Conservation (phyloP, 2,113 vertebrate genomes). For the Paedocypris sp. region DNA sequence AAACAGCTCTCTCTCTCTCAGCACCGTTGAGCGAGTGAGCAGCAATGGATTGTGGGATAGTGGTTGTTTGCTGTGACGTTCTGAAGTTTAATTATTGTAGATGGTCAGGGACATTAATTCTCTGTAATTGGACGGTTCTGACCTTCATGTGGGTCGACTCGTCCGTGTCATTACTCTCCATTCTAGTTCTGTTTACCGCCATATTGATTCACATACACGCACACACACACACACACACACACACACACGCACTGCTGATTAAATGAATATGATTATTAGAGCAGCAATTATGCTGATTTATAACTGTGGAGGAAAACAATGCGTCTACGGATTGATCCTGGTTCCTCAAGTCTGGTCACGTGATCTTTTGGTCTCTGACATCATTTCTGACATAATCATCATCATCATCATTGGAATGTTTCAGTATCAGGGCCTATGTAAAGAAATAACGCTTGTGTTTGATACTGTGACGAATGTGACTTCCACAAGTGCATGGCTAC, state of each 20-base stretch:
- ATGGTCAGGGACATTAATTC: constrained; percentile 28
- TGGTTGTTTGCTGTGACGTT: background rate
- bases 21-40: too few species aligned
- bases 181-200: constrained; percentile 16
- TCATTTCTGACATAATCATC: too few species aligned
- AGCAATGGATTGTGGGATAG: too few species aligned
- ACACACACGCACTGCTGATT: background rate
- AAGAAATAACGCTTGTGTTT: too few species aligned
- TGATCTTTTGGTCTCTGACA: too few species aligned
- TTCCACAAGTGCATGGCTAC: too few species aligned
- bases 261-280: constrained; percentile 8
- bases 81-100: too few species aligned
- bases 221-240: background rate
- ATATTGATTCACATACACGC: constrained; percentile 16
- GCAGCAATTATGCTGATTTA: constrained; percentile 5
- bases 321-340: background rate
- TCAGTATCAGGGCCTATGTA: too few species aligned
- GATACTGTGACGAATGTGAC: too few species aligned
- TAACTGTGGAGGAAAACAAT: constrained; percentile 3
- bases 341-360: too few species aligned
- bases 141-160: constrained; percentile 22
- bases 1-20: too few species aligned
- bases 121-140: constrained; percentile 19
- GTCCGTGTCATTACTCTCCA: background rate
- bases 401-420: too few species aligned